Evolutionary conservation across 2,113 vertebrate species (phyloP), one percentile per base, ranked within the genome.

Genomic region (Cinclus cinclus): DNA sequence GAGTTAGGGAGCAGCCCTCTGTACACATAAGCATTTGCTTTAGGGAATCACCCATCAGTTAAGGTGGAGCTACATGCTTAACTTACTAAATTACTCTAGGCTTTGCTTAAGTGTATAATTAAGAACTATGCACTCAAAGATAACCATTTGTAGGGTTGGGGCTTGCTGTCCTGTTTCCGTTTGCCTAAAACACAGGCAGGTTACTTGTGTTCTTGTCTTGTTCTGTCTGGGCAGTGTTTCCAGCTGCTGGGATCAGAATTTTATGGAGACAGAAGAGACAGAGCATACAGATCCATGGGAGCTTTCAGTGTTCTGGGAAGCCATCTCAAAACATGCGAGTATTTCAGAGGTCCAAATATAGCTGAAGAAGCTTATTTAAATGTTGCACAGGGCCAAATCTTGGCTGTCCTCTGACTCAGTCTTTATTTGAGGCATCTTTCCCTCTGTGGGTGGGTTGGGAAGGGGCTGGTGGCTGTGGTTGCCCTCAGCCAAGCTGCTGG

Each of bases 61-160:
- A 81, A 90, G 95, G 71, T 71, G 93, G 68, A 90, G 93, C 96
- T 94, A 94, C 80, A 92, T 95, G 92, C 91, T 95, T 95, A 87
- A 74, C 79, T 92, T 95, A 78, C 60, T 91, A 79, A 84, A 96
- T 96, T 78, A 82, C 84, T 67, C 39, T 71, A 78, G 87, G 83
- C 81, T 95, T 95, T 9, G 4, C 74, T 83, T 37, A 90, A 93
- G 17, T 53, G 41, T 92, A 49, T 92, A 94, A 94, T 93, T 96
- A 92, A 68, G 84, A 50, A 47, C 62, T 71, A 73, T n/a, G 37
- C 41, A 50, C 67, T 92, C 35, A 22, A 82, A 95, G 87, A 84
- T 35, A 95, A 65, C 62, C 19, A 62, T 88, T 87, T 90, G 46
- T 53, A 69, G 83, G 47, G 47, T 31, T 88, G 64, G 49, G 37